Evolutionary conservation across 2,797 vertebrate species (phyloP).

Genomic region (Enteromius afrohamiltoni): DNA sequence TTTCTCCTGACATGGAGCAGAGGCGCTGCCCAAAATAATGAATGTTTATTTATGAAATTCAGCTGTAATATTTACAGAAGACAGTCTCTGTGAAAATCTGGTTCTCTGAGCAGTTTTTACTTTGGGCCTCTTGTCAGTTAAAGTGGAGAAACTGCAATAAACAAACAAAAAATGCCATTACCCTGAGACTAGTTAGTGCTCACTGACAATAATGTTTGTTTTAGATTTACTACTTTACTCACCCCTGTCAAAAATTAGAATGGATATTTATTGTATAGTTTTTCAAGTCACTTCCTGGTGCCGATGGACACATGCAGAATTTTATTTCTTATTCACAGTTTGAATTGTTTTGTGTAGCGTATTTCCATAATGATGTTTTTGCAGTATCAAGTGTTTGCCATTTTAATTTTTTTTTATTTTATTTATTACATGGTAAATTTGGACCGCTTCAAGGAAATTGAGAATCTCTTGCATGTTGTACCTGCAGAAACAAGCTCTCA

Average conservation of each 20-base stretch:
- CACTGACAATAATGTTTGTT: background rate
- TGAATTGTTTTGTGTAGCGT: background rate
- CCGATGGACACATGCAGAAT: background rate
- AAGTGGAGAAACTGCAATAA: background rate
- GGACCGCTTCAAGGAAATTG: slow-evolving; percentile 54
- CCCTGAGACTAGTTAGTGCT: background rate
- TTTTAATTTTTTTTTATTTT: slow-evolving; percentile 2
- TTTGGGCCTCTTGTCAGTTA: background rate
- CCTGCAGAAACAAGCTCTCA: slow-evolving; percentile 46
- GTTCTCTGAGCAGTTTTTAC: background rate
- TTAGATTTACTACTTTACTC: background rate
- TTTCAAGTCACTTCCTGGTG: background rate
- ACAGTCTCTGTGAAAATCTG: slow-evolving; percentile 7
- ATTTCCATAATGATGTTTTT: slow-evolving; percentile 22
- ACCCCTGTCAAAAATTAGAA: background rate
- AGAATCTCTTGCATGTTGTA: slow-evolving; percentile 66
- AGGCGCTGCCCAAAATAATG: slow-evolving; percentile 10
- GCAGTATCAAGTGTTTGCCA: background rate
- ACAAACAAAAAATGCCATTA: background rate
- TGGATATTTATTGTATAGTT: background rate
- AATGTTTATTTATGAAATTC: slow-evolving; percentile 35
- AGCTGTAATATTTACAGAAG: slow-evolving; percentile 22
- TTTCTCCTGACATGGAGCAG: background rate
- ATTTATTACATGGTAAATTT: slow-evolving; percentile 6
- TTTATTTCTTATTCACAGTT: background rate